These are phyloP conservation scores for Drosophila biarmipes DNA, from an alignment of 1,140 invertebrate species.

Conservation along the genomic window DNA sequence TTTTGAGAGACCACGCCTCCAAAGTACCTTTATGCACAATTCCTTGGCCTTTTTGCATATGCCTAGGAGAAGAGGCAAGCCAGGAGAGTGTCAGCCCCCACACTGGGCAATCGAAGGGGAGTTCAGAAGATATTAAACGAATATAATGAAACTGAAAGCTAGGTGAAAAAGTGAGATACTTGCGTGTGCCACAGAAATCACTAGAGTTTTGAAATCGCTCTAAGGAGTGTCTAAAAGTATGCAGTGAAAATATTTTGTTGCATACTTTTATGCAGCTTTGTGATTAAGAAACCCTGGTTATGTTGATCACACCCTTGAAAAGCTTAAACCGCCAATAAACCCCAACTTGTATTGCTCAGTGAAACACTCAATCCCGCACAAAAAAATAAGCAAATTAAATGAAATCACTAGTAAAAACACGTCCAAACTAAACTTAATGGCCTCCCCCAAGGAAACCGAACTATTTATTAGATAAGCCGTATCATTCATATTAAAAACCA, in stretches of 20 bases:
- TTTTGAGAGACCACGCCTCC: conserved; percentile 45
- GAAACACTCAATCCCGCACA: conserved; percentile 13
- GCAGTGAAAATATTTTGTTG: too few species aligned
- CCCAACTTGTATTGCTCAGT: background rate
- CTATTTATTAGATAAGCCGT: conserved; percentile 47
- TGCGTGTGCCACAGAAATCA: too few species aligned
- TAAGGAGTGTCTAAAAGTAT: too few species aligned
- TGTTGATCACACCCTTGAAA: too few species aligned
- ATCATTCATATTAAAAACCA: conserved; percentile 57
- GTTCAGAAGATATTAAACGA: background rate
- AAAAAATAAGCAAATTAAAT: conserved; percentile 23
- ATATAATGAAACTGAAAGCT: background rate
- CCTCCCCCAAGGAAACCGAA: conserved; percentile 38
- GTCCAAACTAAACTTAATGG: conserved; percentile 63
- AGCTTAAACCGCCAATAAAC: background rate
- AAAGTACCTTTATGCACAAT: conserved; percentile 76
- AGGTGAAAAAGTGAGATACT: background rate
- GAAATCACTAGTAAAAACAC: conserved; percentile 46
- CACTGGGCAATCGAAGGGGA: too few species aligned
- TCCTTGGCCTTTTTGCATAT: conserved; percentile 61
- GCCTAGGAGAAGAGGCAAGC: conserved; percentile 9
- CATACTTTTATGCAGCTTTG: too few species aligned
- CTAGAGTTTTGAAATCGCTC: too few species aligned
- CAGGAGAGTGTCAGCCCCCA: background rate
- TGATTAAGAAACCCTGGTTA: too few species aligned